Conservation (phyloP, 1,140 invertebrate genomes). For the Leptinotarsa undecemlineata region DNA sequence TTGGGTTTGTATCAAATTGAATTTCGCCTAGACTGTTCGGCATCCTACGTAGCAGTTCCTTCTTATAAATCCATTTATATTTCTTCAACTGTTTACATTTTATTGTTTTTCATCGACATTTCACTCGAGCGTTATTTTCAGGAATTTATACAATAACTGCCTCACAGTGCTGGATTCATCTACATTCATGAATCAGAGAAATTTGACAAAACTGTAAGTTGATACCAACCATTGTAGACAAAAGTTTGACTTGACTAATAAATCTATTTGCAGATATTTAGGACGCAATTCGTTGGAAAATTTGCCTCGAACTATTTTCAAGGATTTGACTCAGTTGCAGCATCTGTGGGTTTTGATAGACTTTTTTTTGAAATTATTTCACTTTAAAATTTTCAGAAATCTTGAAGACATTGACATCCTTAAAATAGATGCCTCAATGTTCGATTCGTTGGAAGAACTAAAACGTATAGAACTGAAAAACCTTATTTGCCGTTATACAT, state of each 20-base stretch:
- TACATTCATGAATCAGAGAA: background rate
- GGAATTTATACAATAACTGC: slow-evolving; percentile 12
- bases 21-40: too few species aligned
- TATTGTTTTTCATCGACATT: too few species aligned
- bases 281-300: slow-evolving; percentile 33
- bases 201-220: slow-evolving; percentile 17
- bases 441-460: slow-evolving; percentile 59
- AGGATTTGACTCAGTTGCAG: background rate
- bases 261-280: background rate
- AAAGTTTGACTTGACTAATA: background rate
- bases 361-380: background rate
- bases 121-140: background rate
- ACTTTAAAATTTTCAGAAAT: slow-evolving; percentile 52
- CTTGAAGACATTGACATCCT: slow-evolving; percentile 63
- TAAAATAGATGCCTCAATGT: slow-evolving; percentile 60
- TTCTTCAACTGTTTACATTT: too few species aligned
- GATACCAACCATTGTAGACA: background rate
- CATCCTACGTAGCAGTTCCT: too few species aligned
- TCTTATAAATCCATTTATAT: too few species aligned
- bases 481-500: slow-evolving; percentile 73
- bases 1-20: too few species aligned
- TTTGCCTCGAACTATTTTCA: background rate
- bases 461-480: slow-evolving; percentile 69
- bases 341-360: slow-evolving; percentile 7
- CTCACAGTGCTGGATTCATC: background rate